Conservation (phyloP, 2,113 vertebrate species). For the Strigops habroptila region DNA sequence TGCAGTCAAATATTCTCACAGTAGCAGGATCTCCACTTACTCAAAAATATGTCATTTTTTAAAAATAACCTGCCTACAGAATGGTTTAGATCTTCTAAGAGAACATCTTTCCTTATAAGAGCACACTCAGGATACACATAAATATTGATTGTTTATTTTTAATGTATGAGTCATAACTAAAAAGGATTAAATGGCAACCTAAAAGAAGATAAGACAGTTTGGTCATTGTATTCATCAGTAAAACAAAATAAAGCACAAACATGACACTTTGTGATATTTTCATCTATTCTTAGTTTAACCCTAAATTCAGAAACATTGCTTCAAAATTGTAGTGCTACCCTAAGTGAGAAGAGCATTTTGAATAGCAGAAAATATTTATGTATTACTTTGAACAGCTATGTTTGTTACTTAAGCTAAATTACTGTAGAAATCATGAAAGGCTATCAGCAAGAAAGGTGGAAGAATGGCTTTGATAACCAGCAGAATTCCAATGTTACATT, state of each 20-base stretch:
- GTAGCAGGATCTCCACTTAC: background rate
- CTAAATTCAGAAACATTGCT: background rate
- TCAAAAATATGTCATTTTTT: slow-evolving; percentile 7
- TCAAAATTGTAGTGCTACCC: background rate
- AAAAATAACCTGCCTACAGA: slow-evolving; percentile 30
- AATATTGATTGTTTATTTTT: slow-evolving; percentile 50
- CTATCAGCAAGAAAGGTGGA: background rate
- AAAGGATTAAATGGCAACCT: slow-evolving; percentile 5
- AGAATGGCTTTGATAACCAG: background rate
- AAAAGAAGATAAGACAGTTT: background rate
- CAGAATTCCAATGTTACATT: background rate
- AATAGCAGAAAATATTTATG: background rate
- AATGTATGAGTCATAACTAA: slow-evolving; percentile 30
- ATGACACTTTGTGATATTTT: background rate
- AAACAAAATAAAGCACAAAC: background rate
- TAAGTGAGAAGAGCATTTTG: background rate
- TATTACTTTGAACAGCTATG: background rate
- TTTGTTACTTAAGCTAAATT: background rate
- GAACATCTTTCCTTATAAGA: background rate
- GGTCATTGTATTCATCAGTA: background rate
- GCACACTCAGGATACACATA: background rate
- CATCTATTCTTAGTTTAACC: background rate
- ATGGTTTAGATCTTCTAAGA: background rate
- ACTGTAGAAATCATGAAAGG: background rate
- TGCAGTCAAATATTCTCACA: background rate